Conservation (phyloP, 2,113 vertebrate species). For the Calidris pygmaea region DNA sequence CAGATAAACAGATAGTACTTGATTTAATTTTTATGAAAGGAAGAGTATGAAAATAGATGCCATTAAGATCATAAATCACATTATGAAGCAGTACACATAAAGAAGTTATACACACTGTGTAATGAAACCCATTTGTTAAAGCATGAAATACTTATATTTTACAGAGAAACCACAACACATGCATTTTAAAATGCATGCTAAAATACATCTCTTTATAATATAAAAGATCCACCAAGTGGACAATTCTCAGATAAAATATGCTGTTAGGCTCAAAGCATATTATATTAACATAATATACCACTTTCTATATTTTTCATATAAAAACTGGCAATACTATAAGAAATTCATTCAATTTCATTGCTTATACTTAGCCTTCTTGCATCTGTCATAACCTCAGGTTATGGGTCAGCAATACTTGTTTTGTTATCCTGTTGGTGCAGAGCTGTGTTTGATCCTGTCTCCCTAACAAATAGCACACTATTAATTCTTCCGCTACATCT, state of each 20-base stretch:
- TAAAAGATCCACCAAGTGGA: not conserved
- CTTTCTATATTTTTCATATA: not conserved
- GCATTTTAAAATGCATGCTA: not conserved
- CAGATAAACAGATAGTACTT: constrained; percentile 41
- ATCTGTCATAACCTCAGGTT: not conserved
- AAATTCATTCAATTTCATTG: not conserved
- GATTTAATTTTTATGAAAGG: constrained; percentile 60
- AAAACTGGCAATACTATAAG: not conserved
- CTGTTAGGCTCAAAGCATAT: not conserved
- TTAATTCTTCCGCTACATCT: not conserved
- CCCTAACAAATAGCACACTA: not conserved
- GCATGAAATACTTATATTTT: constrained; percentile 17
- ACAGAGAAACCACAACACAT: not conserved
- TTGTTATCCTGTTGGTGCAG: not conserved
- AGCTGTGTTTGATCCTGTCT: not conserved
- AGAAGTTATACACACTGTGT: not conserved
- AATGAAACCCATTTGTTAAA: constrained; percentile 48
- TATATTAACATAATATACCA: not conserved
- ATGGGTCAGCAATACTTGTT: not conserved
- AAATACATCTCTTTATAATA: not conserved
- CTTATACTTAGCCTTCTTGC: not conserved
- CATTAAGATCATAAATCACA: constrained; percentile 48
- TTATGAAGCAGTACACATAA: constrained; percentile 23
- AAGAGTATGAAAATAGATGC: constrained; percentile 50
- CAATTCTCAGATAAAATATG: not conserved